Conservation (phyloP, 2,888 invertebrate genomes). For the Andrena bicolor region DNA sequence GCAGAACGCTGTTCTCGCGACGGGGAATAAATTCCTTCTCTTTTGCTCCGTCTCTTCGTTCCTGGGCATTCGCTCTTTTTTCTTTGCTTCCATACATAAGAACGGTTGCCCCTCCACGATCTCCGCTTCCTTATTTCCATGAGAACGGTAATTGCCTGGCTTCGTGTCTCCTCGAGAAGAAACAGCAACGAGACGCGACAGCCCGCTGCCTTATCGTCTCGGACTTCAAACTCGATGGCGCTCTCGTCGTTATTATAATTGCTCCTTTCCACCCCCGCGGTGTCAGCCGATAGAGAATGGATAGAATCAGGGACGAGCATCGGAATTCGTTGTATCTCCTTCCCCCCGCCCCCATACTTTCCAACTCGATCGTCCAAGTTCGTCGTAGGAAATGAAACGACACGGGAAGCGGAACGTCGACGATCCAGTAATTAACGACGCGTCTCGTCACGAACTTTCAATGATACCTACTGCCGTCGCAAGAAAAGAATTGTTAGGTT, state of each 20-base stretch:
- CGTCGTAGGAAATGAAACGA: neutral
- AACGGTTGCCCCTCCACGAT: conserved; percentile 19
- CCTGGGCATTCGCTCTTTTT: neutral
- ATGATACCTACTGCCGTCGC: neutral
- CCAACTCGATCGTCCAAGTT: too few species aligned
- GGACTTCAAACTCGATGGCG: neutral
- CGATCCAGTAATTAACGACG: neutral
- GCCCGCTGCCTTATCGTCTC: neutral
- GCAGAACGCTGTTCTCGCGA: conserved; percentile 23
- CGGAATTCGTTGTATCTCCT: neutral
- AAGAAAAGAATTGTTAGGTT: neutral
- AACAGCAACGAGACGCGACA: neutral
- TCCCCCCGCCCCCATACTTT: too few species aligned
- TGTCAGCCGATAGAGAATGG: neutral
- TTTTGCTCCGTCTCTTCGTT: neutral
- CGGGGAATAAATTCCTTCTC: conserved; percentile 36
- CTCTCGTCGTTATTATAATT: conserved; percentile 30
- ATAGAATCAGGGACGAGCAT: neutral
- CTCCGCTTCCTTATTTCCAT: conserved; percentile 21
- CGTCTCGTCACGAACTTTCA: neutral
- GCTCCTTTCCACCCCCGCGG: neutral
- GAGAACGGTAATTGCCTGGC: conserved; percentile 60
- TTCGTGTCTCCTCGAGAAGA: conserved; percentile 42
- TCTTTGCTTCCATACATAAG: neutral
- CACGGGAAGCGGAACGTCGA: neutral